Conservation (phyloP, 2,113 vertebrate genomes). For the Phalacrocorax pelagicus region DNA sequence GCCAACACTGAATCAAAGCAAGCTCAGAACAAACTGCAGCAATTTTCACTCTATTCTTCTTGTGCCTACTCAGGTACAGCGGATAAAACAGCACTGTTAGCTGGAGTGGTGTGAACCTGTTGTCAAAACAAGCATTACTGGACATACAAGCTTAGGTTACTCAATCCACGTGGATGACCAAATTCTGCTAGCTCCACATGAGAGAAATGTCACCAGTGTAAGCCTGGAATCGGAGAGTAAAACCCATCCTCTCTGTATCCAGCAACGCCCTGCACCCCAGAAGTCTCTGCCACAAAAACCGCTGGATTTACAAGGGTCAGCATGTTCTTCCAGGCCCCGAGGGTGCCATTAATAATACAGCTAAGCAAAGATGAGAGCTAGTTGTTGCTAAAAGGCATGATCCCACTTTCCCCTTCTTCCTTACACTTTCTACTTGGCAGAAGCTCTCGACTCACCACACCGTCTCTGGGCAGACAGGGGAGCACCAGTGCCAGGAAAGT, state of each 20-base stretch:
- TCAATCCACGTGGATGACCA: neutral
- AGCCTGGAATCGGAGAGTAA: neutral
- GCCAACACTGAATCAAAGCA: neutral
- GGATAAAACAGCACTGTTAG: neutral
- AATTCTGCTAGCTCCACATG: neutral
- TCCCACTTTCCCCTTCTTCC: neutral
- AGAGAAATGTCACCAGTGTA: neutral
- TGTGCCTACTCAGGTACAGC: fast-evolving
- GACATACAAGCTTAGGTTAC: neutral
- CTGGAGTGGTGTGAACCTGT: neutral
- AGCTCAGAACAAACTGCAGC: neutral
- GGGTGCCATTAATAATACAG: neutral
- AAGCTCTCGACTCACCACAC: neutral
- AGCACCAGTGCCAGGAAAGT: neutral
- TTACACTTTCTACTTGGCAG: neutral
- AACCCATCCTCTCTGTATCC: neutral
- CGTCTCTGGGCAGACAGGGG: neutral
- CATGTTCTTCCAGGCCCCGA: fast-evolving
- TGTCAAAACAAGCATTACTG: neutral
- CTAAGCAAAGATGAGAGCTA: neutral
- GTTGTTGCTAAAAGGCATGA: neutral
- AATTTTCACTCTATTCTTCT: neutral
- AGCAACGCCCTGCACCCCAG: neutral
- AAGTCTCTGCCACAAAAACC: neutral
- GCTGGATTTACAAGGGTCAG: neutral